These are phyloP conservation scores for Magallana angulata DNA, from an alignment of 1,140 invertebrate species.

Conservation along the genomic window DNA sequence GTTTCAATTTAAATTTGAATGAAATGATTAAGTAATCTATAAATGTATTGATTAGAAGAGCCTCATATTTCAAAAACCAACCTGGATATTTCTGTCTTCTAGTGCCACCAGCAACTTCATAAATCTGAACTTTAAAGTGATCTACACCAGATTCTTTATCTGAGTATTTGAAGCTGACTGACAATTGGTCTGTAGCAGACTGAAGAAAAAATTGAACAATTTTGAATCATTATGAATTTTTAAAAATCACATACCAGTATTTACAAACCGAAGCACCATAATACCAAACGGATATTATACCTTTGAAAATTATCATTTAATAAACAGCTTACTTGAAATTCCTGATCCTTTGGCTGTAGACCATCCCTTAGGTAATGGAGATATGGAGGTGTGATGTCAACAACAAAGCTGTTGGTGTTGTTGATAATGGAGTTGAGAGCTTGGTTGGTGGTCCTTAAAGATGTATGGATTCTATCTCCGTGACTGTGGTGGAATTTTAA, in stretches of 20 bases:
- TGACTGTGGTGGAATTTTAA: slow-evolving; percentile 64
- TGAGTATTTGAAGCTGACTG: slow-evolving; percentile 58
- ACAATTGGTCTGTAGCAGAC: slow-evolving; percentile 37
- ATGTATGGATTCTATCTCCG: slow-evolving; percentile 59
- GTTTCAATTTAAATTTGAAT: too few relatives aligned
- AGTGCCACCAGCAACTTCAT: slow-evolving; percentile 52
- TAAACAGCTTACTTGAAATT: slow-evolving; percentile 41
- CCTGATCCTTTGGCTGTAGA: background rate
- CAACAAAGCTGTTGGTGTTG: slow-evolving; percentile 58
- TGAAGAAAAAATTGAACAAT: slow-evolving; percentile 15
- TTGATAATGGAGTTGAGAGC: slow-evolving; percentile 54
- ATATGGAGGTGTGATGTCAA: slow-evolving; percentile 64
- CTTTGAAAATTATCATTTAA: too few relatives aligned
- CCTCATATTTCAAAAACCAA: slow-evolving; percentile 18
- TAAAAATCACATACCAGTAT: background rate
- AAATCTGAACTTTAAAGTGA: slow-evolving; percentile 63
- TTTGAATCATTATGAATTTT: background rate
- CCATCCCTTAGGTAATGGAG: slow-evolving; percentile 60
- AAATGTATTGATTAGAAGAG: too few relatives aligned
- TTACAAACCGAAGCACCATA: background rate
- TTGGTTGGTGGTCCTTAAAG: slow-evolving; percentile 58
- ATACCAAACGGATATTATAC: background rate
- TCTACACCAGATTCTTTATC: slow-evolving; percentile 64
- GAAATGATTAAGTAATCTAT: too few relatives aligned
- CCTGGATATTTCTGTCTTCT: slow-evolving; percentile 55